phyloP scores from a whole-genome alignment of 2,113 vertebrate genomes.

The Agapornis roseicollis region DNA sequence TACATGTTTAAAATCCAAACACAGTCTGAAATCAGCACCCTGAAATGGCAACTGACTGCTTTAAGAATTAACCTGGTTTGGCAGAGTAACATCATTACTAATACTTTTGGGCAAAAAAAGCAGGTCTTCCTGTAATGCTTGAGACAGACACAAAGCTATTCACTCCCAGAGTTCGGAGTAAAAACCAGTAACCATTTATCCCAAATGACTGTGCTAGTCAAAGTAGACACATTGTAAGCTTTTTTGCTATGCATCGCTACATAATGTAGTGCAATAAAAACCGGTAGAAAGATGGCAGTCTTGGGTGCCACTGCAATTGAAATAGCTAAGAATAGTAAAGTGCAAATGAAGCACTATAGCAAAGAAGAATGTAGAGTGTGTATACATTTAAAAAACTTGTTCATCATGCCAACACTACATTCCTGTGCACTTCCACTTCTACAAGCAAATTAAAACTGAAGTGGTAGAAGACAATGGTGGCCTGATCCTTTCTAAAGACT shows the following conservation, averaged over 20 bases:
- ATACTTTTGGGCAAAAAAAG: not conserved
- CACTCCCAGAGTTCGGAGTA: not conserved
- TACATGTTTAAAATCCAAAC: not conserved
- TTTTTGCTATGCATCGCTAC: not conserved
- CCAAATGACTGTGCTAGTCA: not conserved
- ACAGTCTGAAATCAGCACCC: not conserved
- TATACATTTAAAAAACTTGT: not conserved
- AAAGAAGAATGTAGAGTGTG: not conserved
- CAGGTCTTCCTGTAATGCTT: not conserved
- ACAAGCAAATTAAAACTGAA: not conserved
- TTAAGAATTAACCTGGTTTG: constrained; percentile 12
- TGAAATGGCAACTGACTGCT: not conserved
- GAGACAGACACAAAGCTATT: not conserved
- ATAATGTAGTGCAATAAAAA: not conserved
- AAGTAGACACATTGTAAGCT: not conserved
- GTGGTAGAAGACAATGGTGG: not conserved
- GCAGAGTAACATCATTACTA: not conserved
- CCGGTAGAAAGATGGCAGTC: not conserved
- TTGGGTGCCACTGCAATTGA: not conserved
- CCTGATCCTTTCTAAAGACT: not conserved
- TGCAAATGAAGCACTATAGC: not conserved
- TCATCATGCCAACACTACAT: not conserved
- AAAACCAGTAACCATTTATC: not conserved
- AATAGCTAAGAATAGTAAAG: not conserved
- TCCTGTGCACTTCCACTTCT: not conserved